Conservation (phyloP, 1,140 invertebrate species). For the Brachionus rotundiformis region DNA sequence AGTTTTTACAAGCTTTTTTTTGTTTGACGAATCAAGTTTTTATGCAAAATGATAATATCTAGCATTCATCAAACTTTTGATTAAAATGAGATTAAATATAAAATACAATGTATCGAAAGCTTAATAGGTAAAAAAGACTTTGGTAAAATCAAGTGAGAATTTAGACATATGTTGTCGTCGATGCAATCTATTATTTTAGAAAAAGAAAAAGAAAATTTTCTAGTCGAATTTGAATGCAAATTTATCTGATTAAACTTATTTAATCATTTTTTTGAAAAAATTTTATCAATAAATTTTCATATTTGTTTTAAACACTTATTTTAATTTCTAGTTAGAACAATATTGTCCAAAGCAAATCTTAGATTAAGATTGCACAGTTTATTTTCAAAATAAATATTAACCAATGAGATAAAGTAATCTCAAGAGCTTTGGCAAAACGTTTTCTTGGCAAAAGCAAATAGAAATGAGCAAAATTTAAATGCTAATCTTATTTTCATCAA, state of each 20-base stretch:
- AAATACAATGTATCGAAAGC: conserved; percentile 17
- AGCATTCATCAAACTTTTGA: conserved; percentile 35
- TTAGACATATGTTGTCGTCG: neutral
- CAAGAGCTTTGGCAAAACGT: conserved; percentile 28
- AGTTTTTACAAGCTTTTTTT: neutral
- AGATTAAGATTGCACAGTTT: conserved; percentile 29
- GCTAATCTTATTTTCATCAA: conserved; percentile 16
- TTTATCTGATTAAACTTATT: conserved; percentile 10
- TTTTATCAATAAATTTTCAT: conserved; percentile 10
- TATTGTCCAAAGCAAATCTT: conserved; percentile 20
- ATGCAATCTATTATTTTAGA: neutral
- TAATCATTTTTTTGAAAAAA: conserved; percentile 9
- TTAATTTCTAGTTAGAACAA: neutral
- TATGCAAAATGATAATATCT: neutral
- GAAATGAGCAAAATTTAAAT: neutral
- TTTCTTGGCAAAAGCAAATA: conserved; percentile 5
- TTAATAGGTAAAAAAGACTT: conserved; percentile 1
- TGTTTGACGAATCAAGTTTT: neutral
- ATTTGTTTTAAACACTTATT: neutral
- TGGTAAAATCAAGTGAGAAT: neutral
- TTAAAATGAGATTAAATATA: conserved; percentile 40
- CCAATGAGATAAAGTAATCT: conserved; percentile 41
- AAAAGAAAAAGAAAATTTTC: neutral
- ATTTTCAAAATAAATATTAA: conserved; percentile 42
- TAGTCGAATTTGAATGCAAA: neutral